Conservation (phyloP, 2,113 vertebrate genomes). For the Engraulis encrasicolus region DNA sequence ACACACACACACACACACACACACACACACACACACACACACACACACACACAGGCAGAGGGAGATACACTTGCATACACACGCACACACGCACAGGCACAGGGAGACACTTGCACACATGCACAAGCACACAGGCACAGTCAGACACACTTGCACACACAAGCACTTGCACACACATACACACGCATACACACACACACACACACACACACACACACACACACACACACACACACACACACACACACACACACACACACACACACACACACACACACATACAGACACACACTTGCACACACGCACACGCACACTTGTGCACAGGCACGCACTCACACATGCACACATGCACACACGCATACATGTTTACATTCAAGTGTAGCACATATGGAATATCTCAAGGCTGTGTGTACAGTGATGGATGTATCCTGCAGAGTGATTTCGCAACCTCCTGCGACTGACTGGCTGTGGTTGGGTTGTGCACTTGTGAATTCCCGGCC, state of each 20-base stretch:
- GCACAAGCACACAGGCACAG: not conserved
- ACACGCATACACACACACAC: not conserved
- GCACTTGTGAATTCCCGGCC: not conserved
- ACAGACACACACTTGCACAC: not conserved
- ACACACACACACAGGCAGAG: not conserved
- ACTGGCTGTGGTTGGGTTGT: not conserved
- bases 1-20: not conserved
- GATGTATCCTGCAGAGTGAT: not conserved
- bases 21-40: not conserved
- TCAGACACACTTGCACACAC: not conserved
- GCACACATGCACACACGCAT: not conserved
- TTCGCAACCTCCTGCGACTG: conserved; percentile 2
- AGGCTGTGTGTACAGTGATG: conserved; percentile 12
- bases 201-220: not conserved
- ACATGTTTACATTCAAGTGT: conserved; percentile 3
- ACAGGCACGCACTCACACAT: not conserved
- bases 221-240: not conserved
- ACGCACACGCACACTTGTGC: not conserved
- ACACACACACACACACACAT: not conserved
- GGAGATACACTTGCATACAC: not conserved
- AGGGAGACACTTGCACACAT: not conserved
- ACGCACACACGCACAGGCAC: not conserved
- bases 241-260: not conserved
- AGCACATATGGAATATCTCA: conserved; percentile 14
- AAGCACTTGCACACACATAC: not conserved